These are phyloP conservation scores for Pogonocichla stellata DNA, from an alignment of 2,113 vertebrate species.

Conservation along the genomic window DNA sequence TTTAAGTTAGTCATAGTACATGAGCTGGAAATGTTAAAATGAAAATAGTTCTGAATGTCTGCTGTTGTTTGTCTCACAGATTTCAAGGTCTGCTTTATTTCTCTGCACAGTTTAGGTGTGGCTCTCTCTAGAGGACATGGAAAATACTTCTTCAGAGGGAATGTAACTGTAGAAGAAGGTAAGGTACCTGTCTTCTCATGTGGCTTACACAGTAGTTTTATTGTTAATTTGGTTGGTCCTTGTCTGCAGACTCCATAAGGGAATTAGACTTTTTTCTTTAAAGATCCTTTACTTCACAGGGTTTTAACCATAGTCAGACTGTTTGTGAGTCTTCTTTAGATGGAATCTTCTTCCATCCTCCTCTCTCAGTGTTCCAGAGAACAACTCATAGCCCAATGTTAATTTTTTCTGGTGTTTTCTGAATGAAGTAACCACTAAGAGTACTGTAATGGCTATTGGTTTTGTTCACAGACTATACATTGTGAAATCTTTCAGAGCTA, in stretches of 20 bases:
- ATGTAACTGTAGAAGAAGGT: conserved; percentile 97
- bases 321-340: not conserved
- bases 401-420: not conserved
- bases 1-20: conserved; percentile 41
- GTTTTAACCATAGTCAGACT: not conserved
- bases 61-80: conserved; percentile 29
- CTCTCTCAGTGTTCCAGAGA: not conserved
- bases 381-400: not conserved
- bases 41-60: conserved; percentile 48
- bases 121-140: conserved; percentile 96
- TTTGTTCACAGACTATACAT: not conserved
- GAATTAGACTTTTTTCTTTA: not conserved
- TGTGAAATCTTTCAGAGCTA: not conserved
- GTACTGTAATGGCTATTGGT: not conserved
- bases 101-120: conserved; percentile 90
- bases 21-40: conserved; percentile 48
- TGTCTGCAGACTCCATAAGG: not conserved
- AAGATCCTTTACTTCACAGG: not conserved
- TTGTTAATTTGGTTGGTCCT: not conserved
- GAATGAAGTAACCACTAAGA: not conserved
- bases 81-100: conserved; percentile 75
- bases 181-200: conserved; percentile 3
- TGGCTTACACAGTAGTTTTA: not conserved
- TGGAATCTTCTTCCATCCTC: not conserved
- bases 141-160: conserved; percentile 95